phyloP scores from a whole-genome alignment of 2,888 invertebrate species.

The Protophormia terraenovae region DNA sequence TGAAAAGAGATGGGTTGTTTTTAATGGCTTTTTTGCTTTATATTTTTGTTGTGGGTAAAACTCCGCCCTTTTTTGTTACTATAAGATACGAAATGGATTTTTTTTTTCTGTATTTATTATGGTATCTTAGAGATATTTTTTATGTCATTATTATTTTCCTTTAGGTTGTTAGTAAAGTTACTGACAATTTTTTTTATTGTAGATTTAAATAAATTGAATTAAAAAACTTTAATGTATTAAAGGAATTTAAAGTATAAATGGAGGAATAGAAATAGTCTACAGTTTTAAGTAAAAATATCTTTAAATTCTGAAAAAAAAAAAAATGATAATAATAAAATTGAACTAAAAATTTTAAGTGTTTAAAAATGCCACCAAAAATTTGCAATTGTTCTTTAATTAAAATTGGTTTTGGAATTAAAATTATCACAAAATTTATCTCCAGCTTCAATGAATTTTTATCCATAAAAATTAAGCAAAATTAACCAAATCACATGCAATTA shows the following conservation, averaged over 20 bases:
- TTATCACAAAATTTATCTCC: too few relatives aligned
- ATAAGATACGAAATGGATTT: constrained; percentile 17
- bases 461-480: too few relatives aligned
- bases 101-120: background rate
- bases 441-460: too few relatives aligned
- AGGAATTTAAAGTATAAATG: background rate
- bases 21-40: background rate
- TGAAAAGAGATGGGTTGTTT: constrained; percentile 34
- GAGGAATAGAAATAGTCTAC: too few relatives aligned
- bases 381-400: too few relatives aligned
- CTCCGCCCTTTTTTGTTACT: constrained; percentile 53
- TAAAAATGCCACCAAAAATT: too few relatives aligned
- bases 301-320: too few relatives aligned
- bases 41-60: background rate
- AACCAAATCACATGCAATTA: too few relatives aligned
- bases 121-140: background rate
- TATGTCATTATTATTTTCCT: background rate
- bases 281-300: too few relatives aligned
- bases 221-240: background rate
- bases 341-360: too few relatives aligned
- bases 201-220: background rate
- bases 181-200: background rate
- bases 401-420: too few relatives aligned
- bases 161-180: constrained; percentile 23
- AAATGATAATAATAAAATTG: too few relatives aligned